Evolutionary conservation across 2,797 vertebrate genomes (phyloP).

Genomic region (Stomatorhinus walkeri): DNA sequence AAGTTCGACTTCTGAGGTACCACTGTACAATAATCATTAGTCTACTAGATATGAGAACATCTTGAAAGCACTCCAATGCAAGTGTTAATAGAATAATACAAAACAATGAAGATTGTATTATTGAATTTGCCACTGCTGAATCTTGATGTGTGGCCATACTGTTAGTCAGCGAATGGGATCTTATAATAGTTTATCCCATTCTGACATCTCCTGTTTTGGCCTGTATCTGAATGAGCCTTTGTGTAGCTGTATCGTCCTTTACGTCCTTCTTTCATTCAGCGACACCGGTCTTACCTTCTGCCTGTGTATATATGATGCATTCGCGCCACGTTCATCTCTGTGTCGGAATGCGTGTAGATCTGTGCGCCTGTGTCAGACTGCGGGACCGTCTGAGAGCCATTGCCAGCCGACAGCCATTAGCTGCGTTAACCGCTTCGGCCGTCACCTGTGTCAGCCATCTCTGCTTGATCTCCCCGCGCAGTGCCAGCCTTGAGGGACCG

Average conservation of each 20-base stretch:
- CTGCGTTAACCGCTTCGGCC: not conserved
- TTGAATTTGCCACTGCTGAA: not conserved
- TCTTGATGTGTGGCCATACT: not conserved
- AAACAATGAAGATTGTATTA: not conserved
- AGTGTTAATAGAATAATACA: not conserved
- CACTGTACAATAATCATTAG: too few species aligned
- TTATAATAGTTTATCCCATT: not conserved
- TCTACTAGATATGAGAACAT: not conserved
- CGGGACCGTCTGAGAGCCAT: not conserved
- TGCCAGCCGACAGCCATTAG: not conserved
- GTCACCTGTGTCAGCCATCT: not conserved
- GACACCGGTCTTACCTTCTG: not conserved
- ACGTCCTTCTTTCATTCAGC: not conserved
- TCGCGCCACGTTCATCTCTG: not conserved
- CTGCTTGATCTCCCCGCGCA: constrained; percentile 42
- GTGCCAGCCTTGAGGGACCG: constrained; percentile 94
- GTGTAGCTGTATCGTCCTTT: not conserved
- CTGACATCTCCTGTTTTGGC: not conserved
- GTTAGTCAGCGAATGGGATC: not conserved
- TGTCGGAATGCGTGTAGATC: not conserved
- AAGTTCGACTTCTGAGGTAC: too few species aligned
- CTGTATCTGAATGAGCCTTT: not conserved
- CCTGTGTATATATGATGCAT: not conserved
- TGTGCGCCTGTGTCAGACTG: not conserved
- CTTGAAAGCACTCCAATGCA: not conserved